phyloP scores from a whole-genome alignment of 2,888 invertebrate species.

The Lapara coniferarum region DNA sequence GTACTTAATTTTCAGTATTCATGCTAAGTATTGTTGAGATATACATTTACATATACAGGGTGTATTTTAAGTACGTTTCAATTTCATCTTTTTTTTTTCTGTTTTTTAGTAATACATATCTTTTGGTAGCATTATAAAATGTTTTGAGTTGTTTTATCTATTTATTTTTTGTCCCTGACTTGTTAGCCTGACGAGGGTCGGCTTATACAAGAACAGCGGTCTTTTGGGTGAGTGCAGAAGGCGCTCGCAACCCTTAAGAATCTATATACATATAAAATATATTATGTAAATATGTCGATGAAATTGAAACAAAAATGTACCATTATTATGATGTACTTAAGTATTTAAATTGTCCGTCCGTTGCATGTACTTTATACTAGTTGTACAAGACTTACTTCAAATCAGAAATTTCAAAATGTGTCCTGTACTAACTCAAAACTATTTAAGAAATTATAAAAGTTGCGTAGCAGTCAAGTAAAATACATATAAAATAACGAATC shows the following conservation, averaged over 20 bases:
- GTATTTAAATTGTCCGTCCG: conserved; percentile 15
- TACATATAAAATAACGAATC: too few relatives aligned
- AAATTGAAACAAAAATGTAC: conserved; percentile 7
- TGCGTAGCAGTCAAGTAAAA: too few relatives aligned
- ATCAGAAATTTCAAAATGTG: neutral
- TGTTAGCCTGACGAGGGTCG: too few relatives aligned
- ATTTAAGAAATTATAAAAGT: too few relatives aligned
- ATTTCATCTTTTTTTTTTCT: conserved; percentile 7
- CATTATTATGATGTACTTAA: neutral
- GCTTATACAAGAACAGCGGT: too few relatives aligned
- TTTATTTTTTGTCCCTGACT: too few relatives aligned
- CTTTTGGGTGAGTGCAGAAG: too few relatives aligned
- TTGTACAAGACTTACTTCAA: neutral
- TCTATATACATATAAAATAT: too few relatives aligned
- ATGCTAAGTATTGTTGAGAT: conserved; percentile 18
- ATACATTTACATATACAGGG: neutral
- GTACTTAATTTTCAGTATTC: conserved; percentile 24
- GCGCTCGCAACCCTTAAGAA: too few relatives aligned
- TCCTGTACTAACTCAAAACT: neutral
- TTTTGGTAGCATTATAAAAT: too few relatives aligned
- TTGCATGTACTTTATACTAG: neutral
- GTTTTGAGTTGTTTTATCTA: too few relatives aligned
- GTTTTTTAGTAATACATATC: neutral
- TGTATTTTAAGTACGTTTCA: neutral
- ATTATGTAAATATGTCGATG: neutral